Base-by-base conservation (phyloP, 2,797 vertebrate species). In the Spea hammondii region DNA sequence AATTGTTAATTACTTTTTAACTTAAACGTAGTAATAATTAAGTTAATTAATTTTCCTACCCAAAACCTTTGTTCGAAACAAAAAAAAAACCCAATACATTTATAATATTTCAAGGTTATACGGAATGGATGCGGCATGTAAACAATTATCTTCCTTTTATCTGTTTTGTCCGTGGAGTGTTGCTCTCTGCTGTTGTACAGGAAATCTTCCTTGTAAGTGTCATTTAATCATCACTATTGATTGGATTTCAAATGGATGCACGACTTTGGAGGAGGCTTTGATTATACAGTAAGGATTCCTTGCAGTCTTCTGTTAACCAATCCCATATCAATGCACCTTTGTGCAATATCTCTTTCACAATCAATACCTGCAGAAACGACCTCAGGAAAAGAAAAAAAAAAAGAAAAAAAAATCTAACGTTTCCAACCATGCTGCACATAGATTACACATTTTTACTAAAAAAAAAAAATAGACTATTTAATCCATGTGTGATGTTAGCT, bases 211-310 rank as follows among this genome's bases (percentile, higher is more conserved):
- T 86, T 88, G 91, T 93, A 92, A 92, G 93, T 94, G 93, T 93
- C 92, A 93, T 96, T 96, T 97, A 97, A 98, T 97, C 93, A 88
- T 94, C 91, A 72, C 75, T 92, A 98, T 98, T 93, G 96, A 97
- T 94, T 93, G 83, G 87, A 91, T 92, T 91, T 90, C 90, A 89
- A 89, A 88, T 85, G 89, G 90, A 85, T 88, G 88, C 86, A 84
- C 86, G 88, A 62, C 87, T 91, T 84, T 88, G 84, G 88, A 87
- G 90, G 89, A 84, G 87, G 89, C 89, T 92, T 91, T 92, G 91
- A 92, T 93, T 92, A 90, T 92, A 84, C 84, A 88, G 86, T 83
- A 88, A 91, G 89, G 83, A 88, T 89, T 83, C 89, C 89, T 91
- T 86, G 87, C 89, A 81, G 70, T 89, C 91, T 91, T 91, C 88